phyloP scores from a whole-genome alignment of 2,797 vertebrate genomes.

The Halcyon leucocephala region DNA sequence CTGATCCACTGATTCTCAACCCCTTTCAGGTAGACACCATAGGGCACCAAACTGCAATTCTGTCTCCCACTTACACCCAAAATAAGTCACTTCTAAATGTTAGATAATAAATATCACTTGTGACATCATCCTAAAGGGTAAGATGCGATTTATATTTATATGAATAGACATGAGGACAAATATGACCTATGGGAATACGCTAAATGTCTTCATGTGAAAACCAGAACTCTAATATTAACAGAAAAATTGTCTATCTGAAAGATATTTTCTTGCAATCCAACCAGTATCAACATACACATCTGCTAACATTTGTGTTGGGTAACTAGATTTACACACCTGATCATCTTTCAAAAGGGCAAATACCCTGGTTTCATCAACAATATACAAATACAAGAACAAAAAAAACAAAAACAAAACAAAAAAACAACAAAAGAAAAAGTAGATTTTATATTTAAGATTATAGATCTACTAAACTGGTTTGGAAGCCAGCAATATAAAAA shows the following conservation, averaged over 20 bases:
- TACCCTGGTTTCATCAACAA: not conserved
- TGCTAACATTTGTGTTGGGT: slow-evolving; percentile 20
- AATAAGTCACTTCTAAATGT: slow-evolving; percentile 17
- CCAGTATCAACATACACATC: not conserved
- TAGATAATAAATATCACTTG: slow-evolving; percentile 57
- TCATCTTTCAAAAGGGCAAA: slow-evolving; percentile 44
- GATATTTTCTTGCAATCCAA: slow-evolving; percentile 3
- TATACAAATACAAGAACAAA: not conserved
- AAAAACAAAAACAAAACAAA: not conserved
- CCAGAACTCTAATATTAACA: slow-evolving; percentile 25
- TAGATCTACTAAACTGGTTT: not conserved
- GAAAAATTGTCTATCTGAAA: slow-evolving; percentile 24
- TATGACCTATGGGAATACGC: slow-evolving; percentile 54
- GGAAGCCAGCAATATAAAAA: not conserved
- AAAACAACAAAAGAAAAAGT: not conserved
- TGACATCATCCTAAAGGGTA: slow-evolving; percentile 71
- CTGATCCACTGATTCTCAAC: not conserved
- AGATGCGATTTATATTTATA: slow-evolving; percentile 51
- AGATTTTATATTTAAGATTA: not conserved
- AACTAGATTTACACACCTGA: slow-evolving; percentile 16
- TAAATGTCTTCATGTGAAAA: slow-evolving; percentile 58
- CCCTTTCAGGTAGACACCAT: not conserved
- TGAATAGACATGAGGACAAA: slow-evolving; percentile 52
- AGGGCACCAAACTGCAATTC: not conserved
- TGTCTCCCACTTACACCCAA: not conserved